These are phyloP conservation scores for Percopsis omiscomaycus DNA, from an alignment of 2,797 vertebrate genomes.

Conservation along the genomic window DNA sequence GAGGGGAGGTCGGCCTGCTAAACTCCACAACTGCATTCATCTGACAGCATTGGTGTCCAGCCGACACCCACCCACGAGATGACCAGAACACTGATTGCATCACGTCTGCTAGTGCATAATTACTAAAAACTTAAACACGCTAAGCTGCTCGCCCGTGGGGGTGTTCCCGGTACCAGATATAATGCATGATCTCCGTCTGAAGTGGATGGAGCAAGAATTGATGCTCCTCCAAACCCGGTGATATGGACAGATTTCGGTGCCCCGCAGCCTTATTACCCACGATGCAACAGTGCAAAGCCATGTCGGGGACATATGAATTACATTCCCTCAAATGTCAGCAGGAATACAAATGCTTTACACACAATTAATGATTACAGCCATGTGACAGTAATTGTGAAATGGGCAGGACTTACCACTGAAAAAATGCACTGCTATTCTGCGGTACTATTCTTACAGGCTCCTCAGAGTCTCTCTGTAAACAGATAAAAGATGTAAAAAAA, in stretches of 20 bases:
- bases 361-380: conserved; percentile 74
- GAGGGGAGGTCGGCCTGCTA: conserved; percentile 77
- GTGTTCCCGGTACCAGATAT: conserved; percentile 48
- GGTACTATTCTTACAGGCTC: conserved; percentile 56
- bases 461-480: conserved; percentile 56
- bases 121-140: conserved; percentile 81
- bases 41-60: conserved; percentile 78
- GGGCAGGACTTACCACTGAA: conserved; percentile 74
- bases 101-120: conserved; percentile 74
- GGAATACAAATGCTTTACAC: conserved; percentile 69
- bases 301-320: conserved; percentile 71
- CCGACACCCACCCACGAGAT: conserved; percentile 71
- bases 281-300: conserved; percentile 74
- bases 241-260: conserved; percentile 75
- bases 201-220: conserved; percentile 76
- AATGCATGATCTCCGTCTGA: conserved; percentile 70
- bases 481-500: too few relatives aligned
- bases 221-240: conserved; percentile 76
- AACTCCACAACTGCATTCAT: conserved; percentile 75
- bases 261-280: conserved; percentile 75
- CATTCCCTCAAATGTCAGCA: conserved; percentile 63
- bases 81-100: conserved; percentile 72
- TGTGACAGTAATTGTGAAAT: conserved; percentile 66
- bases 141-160: conserved; percentile 58
- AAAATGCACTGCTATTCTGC: conserved; percentile 60